Evolutionary conservation across 2,797 vertebrate species (phyloP), one percentile per base, ranked within the genome.

Genomic region (Xerus rutilus): DNA sequence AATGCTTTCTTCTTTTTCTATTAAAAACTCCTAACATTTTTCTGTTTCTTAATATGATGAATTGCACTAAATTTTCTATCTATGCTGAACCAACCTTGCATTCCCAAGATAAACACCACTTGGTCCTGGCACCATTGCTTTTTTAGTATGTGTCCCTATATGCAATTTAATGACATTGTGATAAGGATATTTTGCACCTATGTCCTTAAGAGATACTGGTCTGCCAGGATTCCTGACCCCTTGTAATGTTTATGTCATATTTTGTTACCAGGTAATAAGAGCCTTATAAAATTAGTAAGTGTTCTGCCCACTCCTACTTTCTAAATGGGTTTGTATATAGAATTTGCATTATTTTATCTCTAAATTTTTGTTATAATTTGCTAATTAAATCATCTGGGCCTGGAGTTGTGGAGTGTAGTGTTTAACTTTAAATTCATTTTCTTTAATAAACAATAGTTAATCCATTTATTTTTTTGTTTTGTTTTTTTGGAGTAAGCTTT

Each of bases 371-470:
- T 30, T 35, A 35, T 45, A 77, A 77, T 54, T 92, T 83, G 52
- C 52, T 43, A 70, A 65, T 70, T 9, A 93, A 90, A 13, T 70
- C 74, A 86, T 45, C 43, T 52, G 57, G 67, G 23, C 47, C 83
- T 82, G 35, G 12, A 82, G 30, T 90, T 73, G 67, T 73, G 64
- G 25, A 69, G 64, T 84, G 30, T 15, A 47, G 39, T 18, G 62
- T 86, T 76, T 85, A 90, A 74, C 10, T 67, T 54, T 30, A 91
- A 84, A 91, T 90, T 87, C 11, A 91, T 93, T 91, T 79, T 69
- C 39, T 84, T 95, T 25, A 82, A 65, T 83, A 65, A 91, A 84
- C n/a, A 47, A n/a, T 72, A 32, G 20, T 9, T 64, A 52, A 83
- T 95, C 65, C 23, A 88, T 7, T 59, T 84, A 45, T 35, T 74